A percentile compares a stretch with the other conserved stretches of the same genome.
Conservation (phyloP, 2,888 invertebrate species). For the Noctuana brunneofusca region DNA sequence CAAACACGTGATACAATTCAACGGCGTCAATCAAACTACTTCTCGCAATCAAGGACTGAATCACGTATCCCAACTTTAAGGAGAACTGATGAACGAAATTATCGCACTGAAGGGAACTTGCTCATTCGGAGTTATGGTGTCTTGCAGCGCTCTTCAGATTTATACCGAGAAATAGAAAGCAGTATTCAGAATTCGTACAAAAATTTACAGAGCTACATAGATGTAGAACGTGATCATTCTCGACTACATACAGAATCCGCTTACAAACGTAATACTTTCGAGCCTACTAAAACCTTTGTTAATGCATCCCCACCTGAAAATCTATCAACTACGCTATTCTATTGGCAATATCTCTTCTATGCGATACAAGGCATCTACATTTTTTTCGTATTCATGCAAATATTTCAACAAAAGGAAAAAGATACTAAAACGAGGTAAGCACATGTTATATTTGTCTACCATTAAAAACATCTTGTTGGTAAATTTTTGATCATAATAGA, state of each 20-base stretch:
- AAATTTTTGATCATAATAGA: too few relatives aligned
- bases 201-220: neutral
- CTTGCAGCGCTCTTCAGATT: neutral
- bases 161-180: neutral
- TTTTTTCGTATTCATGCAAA: constrained; percentile 55
- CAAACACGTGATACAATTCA: too few relatives aligned
- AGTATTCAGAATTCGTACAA: neutral
- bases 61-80: neutral
- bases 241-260: constrained; percentile 1
- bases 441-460: too few relatives aligned
- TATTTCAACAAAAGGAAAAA: constrained; percentile 42
- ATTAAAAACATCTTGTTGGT: too few relatives aligned
- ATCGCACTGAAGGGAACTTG: neutral
- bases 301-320: neutral
- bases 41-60: neutral
- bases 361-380: constrained; percentile 65
- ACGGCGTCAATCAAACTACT: neutral
- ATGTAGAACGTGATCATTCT: neutral
- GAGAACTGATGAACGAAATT: neutral
- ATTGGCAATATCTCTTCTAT: constrained; percentile 65
- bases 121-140: neutral
- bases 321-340: neutral
- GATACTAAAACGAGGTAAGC: constrained; percentile 21
- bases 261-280: neutral
- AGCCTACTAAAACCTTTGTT: neutral